Percentiles rank a stretch among this genome's conserved stretches.
phyloP scores from a whole-genome alignment of 1,140 invertebrate species.

The Bombus turneri region DNA sequence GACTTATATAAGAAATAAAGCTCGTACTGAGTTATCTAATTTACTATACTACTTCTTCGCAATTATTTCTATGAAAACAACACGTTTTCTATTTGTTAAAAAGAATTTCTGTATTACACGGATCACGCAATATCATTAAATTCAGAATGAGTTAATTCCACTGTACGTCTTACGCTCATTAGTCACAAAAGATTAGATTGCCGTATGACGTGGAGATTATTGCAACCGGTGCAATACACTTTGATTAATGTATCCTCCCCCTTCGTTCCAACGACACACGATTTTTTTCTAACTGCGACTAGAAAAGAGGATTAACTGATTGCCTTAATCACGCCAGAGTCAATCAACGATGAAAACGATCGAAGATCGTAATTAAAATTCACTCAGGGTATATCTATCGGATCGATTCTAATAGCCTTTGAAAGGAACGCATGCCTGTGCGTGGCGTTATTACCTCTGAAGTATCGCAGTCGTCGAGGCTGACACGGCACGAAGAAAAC shows the following conservation, averaged over 20 bases:
- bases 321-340: background rate
- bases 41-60: background rate
- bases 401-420: background rate
- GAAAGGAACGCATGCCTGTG: conserved; percentile 3
- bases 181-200: background rate
- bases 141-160: background rate
- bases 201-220: background rate
- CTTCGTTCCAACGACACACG: background rate
- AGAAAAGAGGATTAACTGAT: background rate
- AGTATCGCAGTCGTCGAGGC: conserved; percentile 36
- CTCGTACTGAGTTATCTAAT: background rate
- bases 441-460: background rate
- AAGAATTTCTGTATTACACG: too few relatives aligned
- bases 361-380: background rate
- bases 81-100: too few relatives aligned
- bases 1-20: background rate
- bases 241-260: background rate
- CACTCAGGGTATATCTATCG: background rate
- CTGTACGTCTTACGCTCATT: background rate
- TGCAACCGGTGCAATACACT: background rate
- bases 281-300: background rate
- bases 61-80: too few relatives aligned
- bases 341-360: background rate
- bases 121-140: background rate
- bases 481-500: conserved; percentile 50